A percentile compares a stretch with the other conserved stretches of the same genome.
Conservation (phyloP, 2,888 invertebrate species). For the Leuctra nigra region DNA sequence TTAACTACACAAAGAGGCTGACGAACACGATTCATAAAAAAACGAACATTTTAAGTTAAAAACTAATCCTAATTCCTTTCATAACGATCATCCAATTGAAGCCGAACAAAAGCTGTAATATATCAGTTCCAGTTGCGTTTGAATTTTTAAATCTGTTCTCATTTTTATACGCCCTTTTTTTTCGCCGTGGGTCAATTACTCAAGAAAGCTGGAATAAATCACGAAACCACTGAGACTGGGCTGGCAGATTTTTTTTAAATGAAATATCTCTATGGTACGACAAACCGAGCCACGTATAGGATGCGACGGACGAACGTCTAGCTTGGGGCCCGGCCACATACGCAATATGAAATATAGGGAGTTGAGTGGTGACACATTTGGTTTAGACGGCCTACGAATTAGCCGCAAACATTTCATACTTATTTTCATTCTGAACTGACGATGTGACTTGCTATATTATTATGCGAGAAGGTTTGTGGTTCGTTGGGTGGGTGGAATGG, state of each 20-base stretch:
- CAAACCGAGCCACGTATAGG: background rate
- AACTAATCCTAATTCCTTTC: too few species aligned
- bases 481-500: too few species aligned
- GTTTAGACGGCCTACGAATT: background rate
- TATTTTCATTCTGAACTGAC: too few species aligned
- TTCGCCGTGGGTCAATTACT: conserved; percentile 6
- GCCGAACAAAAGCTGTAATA: background rate
- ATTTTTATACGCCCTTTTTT: background rate
- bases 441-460: too few species aligned
- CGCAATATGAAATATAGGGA: too few species aligned
- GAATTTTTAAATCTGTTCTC: conserved; percentile 7
- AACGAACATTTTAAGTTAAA: too few species aligned
- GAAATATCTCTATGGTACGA: background rate
- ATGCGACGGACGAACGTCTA: background rate
- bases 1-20: too few species aligned
- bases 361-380: too few species aligned
- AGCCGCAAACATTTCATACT: background rate
- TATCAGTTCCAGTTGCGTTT: background rate
- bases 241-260: background rate
- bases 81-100: too few species aligned
- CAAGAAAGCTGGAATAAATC: background rate
- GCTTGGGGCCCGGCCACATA: too few species aligned
- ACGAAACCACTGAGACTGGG: background rate
- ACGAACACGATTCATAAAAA: too few species aligned
- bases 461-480: too few species aligned